Evolutionary conservation across 2,888 invertebrate species (phyloP), one percentile per base, ranked within the genome.

Genomic region (Dicyrtomina minuta): DNA sequence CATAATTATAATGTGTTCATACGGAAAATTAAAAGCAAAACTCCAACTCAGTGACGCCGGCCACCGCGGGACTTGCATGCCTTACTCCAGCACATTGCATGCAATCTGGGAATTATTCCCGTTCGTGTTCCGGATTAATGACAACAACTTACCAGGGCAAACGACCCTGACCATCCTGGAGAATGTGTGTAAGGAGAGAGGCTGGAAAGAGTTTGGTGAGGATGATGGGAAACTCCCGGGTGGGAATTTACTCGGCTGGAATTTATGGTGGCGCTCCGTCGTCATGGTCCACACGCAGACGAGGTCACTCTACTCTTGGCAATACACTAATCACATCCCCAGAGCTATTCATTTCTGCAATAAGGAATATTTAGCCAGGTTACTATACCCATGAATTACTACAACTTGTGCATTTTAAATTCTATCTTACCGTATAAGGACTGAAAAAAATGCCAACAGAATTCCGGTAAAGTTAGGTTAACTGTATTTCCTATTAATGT

Each of bases 331-430:
- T 80, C 91, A 92, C 81, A 91, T 92, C 80, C 92, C 92, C 10
- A 90, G 90, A 81, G 90, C 90, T 2, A 89, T 90, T 51, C 88
- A 89, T n/a, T 91, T 93, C 80, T 92, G 92, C 79, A 85, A 90
- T 62, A 93, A 93, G 80, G 91, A 92, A 80, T 89, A 88, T 79
- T 83, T 93, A 56, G 90, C 91, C 0, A 84, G 92, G 73, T 88
- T 90, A 75, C 33, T 33, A 33, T 5, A 33, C 3, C 3, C 33
- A 33, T 8, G 8, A 33, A 33, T 33, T 33, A 33, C 8, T 8
- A 33, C n/a, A n/a, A n/a, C n/a, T n/a, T n/a, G n/a, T n/a, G n/a
- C n/a, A n/a, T n/a, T n/a, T n/a, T n/a, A n/a, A n/a, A n/a, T n/a
- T n/a, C n/a, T n/a, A n/a, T n/a, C n/a, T 82, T 49, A 20, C 4